These are phyloP conservation scores for Silurus asotus DNA, from an alignment of 2,113 vertebrate species.

Conservation along the genomic window DNA sequence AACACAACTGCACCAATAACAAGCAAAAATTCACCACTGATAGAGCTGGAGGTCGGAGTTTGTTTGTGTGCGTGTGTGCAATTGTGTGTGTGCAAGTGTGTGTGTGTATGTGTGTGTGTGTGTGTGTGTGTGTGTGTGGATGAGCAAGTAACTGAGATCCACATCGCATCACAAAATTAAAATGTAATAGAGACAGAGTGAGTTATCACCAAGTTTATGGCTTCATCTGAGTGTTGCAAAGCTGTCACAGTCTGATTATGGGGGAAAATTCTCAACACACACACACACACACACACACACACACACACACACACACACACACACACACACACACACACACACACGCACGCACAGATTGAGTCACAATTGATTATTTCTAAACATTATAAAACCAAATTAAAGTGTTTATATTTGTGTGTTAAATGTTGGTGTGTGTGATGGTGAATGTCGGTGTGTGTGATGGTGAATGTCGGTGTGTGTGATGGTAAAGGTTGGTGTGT, in stretches of 20 bases:
- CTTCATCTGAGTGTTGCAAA: constrained; percentile 22
- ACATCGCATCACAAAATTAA: constrained; percentile 7
- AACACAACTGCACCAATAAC: constrained; percentile 24
- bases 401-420: too few species aligned
- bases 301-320: constrained; percentile 10
- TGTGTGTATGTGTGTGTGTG: not conserved
- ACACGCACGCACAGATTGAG: constrained; percentile 6
- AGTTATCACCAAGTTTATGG: constrained; percentile 18
- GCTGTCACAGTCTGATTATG: constrained; percentile 13
- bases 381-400: not conserved
- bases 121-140: not conserved
- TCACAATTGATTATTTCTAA: not conserved
- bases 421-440: not conserved
- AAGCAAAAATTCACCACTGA: constrained; percentile 27
- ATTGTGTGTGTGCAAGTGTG: not conserved
- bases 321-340: constrained; percentile 14
- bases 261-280: not conserved
- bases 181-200: constrained; percentile 16
- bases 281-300: constrained; percentile 21
- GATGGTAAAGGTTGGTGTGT: not conserved
- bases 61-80: not conserved
- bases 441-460: too few species aligned
- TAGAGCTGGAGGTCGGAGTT: constrained; percentile 3
- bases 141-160: not conserved
- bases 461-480: not conserved